Evolutionary conservation across 2,113 vertebrate species (phyloP), one percentile per base, ranked within the genome.

Genomic region (Megaceryle torquata): DNA sequence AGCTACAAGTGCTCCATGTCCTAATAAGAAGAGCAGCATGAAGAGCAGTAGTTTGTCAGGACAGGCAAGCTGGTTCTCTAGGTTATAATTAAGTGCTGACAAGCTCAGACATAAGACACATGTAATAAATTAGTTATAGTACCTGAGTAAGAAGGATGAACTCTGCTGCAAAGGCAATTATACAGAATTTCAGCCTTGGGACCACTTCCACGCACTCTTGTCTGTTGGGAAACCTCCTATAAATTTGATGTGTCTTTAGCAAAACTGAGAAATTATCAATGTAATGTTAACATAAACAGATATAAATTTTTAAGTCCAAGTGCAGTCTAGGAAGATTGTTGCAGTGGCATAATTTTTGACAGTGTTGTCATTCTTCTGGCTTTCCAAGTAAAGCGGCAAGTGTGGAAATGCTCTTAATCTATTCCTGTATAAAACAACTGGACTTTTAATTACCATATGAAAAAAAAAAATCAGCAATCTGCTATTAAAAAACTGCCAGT

Each of bases 101-200:
- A 89, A 84, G 53, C 54, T 94, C 65, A 95, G 82, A 37, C 56
- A 24, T 44, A 91, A 92, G 75, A 69, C 70, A 82, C 53, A 3
- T 35, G 33, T 79, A 92, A 94, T 93, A 94, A 95, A 93, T 95
- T 89, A 95, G 94, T 87, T 93, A 82, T 65, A 94, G 82, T 74
- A 86, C 84, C 78, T 89, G 78, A 76, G 37, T 82, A 76, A 91
- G 87, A 91, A 82, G 78, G 87, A 88, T 95, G 81, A 94, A 82
- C 82, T 89, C 81, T 85, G 67, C 87, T 0, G 1, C 69, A 71
- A 76, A 93, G 75, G 87, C 89, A 93, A 70, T 96, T 92, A 95
- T 5, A 69, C 41, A 37, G 77, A 86, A 86, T 93, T 69, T 95
- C 78, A 92, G 87, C 67, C 67, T 61, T 84, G 89, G 91, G 81